phyloP scores from a whole-genome alignment of 2,888 invertebrate genomes.

The Sphaerophoria rueppellii region DNA sequence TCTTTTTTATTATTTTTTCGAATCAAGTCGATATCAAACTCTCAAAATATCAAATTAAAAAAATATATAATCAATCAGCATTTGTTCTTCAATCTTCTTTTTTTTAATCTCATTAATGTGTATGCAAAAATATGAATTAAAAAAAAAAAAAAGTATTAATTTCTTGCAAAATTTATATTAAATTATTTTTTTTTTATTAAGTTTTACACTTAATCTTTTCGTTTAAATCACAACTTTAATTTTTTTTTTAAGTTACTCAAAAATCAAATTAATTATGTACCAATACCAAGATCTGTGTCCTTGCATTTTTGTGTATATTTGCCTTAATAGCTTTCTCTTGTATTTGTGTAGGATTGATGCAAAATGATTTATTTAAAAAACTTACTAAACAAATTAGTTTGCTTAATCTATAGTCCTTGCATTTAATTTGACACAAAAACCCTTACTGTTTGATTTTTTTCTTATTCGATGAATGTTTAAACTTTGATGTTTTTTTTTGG shows the following conservation, averaged over 20 bases:
- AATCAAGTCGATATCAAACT: conserved; percentile 76
- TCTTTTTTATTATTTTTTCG: conserved; percentile 80
- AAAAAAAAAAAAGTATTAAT: conserved; percentile 38
- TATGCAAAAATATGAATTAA: conserved; percentile 73
- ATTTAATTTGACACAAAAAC: conserved; percentile 30
- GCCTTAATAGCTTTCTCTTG: conserved; percentile 33
- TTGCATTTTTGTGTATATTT: conserved; percentile 43
- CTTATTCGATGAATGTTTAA: conserved; percentile 27
- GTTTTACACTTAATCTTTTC: conserved; percentile 43
- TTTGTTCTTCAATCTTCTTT: conserved; percentile 77
- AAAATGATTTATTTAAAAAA: conserved; percentile 22
- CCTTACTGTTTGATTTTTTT: neutral
- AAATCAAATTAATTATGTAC: conserved; percentile 10
- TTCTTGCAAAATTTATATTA: conserved; percentile 53
- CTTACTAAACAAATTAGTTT: conserved; percentile 24
- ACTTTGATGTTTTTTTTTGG: conserved; percentile 7
- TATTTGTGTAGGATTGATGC: conserved; percentile 33
- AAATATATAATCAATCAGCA: conserved; percentile 76
- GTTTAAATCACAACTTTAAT: conserved; percentile 27
- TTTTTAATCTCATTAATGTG: conserved; percentile 68
- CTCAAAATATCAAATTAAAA: conserved; percentile 71
- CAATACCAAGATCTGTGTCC: conserved; percentile 34
- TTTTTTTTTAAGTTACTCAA: conserved; percentile 26
- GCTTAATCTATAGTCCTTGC: conserved; percentile 40
- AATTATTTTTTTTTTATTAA: conserved; percentile 38